Percentiles rank a stretch among this genome's conserved stretches.
phyloP scores from a whole-genome alignment of 1,140 invertebrate species.

The Anoplolepis gracilipes region DNA sequence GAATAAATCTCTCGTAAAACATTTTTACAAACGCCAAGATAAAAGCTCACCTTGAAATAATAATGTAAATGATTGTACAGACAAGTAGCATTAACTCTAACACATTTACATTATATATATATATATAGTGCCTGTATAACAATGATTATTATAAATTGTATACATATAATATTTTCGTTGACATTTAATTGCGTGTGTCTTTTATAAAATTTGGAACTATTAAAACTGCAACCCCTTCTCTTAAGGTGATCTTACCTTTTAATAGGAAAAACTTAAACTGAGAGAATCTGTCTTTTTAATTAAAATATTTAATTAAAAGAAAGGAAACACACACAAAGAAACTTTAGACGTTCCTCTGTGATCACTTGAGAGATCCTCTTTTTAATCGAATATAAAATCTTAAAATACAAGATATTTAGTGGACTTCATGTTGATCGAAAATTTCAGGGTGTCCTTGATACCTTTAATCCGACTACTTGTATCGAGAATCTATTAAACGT shows the following conservation, averaged over 20 bases:
- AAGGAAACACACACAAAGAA: neutral
- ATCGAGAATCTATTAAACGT: slow-evolving; percentile 65
- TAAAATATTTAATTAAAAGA: neutral
- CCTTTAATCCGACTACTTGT: slow-evolving; percentile 30
- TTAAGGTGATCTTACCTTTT: too few relatives aligned
- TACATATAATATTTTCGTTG: too few relatives aligned
- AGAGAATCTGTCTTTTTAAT: neutral
- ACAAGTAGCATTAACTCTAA: too few relatives aligned
- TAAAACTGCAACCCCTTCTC: too few relatives aligned
- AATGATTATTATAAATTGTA: too few relatives aligned
- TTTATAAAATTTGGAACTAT: too few relatives aligned
- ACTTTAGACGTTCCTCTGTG: neutral
- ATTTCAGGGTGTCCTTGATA: slow-evolving; percentile 53
- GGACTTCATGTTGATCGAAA: slow-evolving; percentile 47
- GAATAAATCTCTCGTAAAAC: neutral
- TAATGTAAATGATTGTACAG: too few relatives aligned
- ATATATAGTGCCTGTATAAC: too few relatives aligned
- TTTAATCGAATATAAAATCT: neutral
- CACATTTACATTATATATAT: too few relatives aligned
- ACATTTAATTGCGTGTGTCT: too few relatives aligned
- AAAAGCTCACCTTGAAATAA: neutral
- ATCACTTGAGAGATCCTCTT: too few relatives aligned
- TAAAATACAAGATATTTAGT: neutral
- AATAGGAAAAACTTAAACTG: too few relatives aligned
- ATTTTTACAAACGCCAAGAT: neutral